phyloP scores from a whole-genome alignment of 2,797 vertebrate species.

The Paratrypauchen microcephalus region DNA sequence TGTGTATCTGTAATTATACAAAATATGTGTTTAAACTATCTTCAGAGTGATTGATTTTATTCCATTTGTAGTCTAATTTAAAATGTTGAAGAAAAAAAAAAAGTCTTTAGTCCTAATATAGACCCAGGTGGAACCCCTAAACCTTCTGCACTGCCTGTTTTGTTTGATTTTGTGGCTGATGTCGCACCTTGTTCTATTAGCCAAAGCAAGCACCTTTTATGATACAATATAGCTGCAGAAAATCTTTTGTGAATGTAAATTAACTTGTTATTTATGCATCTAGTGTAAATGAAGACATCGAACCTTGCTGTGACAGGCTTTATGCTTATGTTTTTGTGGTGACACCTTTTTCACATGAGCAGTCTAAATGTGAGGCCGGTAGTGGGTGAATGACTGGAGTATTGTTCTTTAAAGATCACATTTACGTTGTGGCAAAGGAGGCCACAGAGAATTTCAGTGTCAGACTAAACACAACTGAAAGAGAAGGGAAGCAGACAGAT shows the following conservation, averaged over 20 bases:
- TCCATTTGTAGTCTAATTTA: background rate
- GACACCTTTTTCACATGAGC: conserved; percentile 15
- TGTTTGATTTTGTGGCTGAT: no score
- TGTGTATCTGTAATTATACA: background rate
- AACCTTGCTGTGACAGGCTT: background rate
- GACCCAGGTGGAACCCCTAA: background rate
- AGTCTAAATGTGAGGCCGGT: conserved; percentile 3
- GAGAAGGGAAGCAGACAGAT: conserved; percentile 43
- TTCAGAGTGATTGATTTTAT: background rate
- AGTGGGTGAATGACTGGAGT: conserved; percentile 24
- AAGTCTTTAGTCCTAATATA: background rate
- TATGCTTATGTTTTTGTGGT: conserved; percentile 6
- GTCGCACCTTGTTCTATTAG: background rate
- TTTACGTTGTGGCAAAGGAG: conserved; percentile 43
- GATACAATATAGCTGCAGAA: background rate
- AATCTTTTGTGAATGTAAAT: background rate
- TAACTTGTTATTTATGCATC: background rate
- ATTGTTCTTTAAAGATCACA: conserved; percentile 50
- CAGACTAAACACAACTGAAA: conserved; percentile 60
- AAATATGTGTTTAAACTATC: background rate
- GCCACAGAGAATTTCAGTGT: conserved; percentile 35
- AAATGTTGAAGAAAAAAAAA: background rate
- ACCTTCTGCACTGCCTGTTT: background rate
- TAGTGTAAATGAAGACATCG: background rate
- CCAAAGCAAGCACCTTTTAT: background rate